Percentiles rank a stretch among this genome's conserved stretches.
Conservation (phyloP, 2,888 invertebrate genomes). For the Bembecia ichneumoniformis region DNA sequence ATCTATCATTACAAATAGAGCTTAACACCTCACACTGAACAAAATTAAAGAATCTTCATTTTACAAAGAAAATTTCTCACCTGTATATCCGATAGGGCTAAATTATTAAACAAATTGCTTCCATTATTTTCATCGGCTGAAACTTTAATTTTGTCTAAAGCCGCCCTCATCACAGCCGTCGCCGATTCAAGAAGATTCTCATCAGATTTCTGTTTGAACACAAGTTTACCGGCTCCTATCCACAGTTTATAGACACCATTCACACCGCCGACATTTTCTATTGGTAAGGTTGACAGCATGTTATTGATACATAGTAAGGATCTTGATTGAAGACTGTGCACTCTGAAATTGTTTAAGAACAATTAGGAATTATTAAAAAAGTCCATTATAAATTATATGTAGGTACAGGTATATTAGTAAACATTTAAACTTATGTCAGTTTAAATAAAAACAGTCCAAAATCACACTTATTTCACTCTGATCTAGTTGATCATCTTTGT, state of each 20-base stretch:
- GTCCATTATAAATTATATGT: too few species aligned
- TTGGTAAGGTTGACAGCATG: constrained; percentile 73
- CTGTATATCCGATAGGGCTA: constrained; percentile 72
- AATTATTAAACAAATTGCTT: constrained; percentile 63
- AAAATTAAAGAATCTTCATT: neutral
- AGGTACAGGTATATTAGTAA: too few species aligned
- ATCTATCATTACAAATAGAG: too few species aligned
- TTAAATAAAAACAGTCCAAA: too few species aligned
- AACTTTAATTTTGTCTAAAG: constrained; percentile 77
- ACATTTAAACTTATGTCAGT: too few species aligned
- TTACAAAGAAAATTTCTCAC: constrained; percentile 22
- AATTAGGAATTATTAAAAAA: too few species aligned
- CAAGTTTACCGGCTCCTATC: constrained; percentile 76
- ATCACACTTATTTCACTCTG: too few species aligned
- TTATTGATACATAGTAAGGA: constrained; percentile 80
- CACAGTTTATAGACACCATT: constrained; percentile 75
- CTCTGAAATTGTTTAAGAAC: constrained; percentile 35
- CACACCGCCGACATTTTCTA: constrained; percentile 77
- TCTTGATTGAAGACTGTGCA: constrained; percentile 73
- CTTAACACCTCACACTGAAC: too few species aligned
- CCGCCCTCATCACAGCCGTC: constrained; percentile 82
- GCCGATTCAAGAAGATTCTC: constrained; percentile 77
- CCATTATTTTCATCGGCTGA: constrained; percentile 27
- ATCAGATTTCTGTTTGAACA: constrained; percentile 68
- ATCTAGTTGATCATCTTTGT: too few species aligned